These are phyloP conservation scores for Piscicola geometra DNA, from an alignment of 2,888 invertebrate genomes.

Conservation along the genomic window DNA sequence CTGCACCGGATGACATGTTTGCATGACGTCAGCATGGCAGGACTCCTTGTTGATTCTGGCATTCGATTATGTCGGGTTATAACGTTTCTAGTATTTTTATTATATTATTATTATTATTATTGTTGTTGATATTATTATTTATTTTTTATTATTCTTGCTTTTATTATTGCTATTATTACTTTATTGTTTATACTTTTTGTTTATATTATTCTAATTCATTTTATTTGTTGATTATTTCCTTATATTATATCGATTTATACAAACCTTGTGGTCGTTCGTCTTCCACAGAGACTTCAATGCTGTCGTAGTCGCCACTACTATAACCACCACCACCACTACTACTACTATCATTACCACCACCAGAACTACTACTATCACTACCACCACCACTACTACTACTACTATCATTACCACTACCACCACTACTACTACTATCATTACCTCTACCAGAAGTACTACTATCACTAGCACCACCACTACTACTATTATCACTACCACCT, in stretches of 20 bases:
- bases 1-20: too few relatives aligned
- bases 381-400: not conserved
- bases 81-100: too few relatives aligned
- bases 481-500: not conserved
- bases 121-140: too few relatives aligned
- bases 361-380: not conserved
- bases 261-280: not conserved
- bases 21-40: too few relatives aligned
- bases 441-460: not conserved
- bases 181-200: not conserved
- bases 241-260: too few relatives aligned
- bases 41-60: too few relatives aligned
- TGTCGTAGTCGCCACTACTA: not conserved
- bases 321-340: not conserved
- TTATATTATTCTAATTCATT: too few relatives aligned
- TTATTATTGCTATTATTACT: too few relatives aligned
- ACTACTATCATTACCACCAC: constrained; percentile 15
- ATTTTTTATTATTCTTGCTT: too few relatives aligned
- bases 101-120: too few relatives aligned
- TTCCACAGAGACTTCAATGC: not conserved
- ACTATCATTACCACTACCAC: constrained; percentile 2
- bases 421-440: constrained; percentile 5
- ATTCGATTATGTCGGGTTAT: too few relatives aligned
- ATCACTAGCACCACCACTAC: constrained; percentile 6
- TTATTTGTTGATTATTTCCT: too few relatives aligned